Evolutionary conservation across 2,797 vertebrate species (phyloP).

Genomic region (Enteromius radiatus): DNA sequence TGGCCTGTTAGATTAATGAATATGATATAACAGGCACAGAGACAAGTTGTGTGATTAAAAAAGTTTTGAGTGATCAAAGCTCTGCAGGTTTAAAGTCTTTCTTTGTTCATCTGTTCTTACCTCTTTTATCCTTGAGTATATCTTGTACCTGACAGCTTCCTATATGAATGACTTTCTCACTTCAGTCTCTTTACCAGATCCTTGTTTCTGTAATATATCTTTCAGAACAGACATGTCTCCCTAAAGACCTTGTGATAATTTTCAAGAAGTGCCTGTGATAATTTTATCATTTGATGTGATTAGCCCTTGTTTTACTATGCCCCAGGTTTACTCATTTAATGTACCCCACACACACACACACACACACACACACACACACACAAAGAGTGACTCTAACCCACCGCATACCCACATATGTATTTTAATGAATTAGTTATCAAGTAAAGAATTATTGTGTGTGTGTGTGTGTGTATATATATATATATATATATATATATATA

Average conservation of each 20-base stretch:
- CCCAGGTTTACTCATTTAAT: slow-evolving; percentile 7
- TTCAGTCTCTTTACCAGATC: slow-evolving; percentile 28
- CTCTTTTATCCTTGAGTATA: slow-evolving; percentile 30
- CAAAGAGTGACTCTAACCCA: neutral
- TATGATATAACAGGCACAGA: slow-evolving; percentile 20
- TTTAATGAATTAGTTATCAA: neutral
- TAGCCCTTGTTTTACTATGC: slow-evolving; percentile 59
- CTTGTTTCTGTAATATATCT: slow-evolving; percentile 15
- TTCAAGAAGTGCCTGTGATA: slow-evolving; percentile 34
- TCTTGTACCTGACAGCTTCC: slow-evolving; percentile 31
- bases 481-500: too few relatives aligned
- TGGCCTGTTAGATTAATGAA: slow-evolving; percentile 29
- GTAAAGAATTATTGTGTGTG: neutral
- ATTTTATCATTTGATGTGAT: slow-evolving; percentile 56
- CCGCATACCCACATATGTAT: neutral
- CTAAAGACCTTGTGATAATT: slow-evolving; percentile 12
- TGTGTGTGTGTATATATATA: neutral
- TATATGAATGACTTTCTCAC: slow-evolving; percentile 16
- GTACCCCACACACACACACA: neutral
- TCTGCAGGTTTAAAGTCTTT: slow-evolving; percentile 35
- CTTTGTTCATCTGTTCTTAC: slow-evolving; percentile 30
- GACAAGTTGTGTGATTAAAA: slow-evolving; percentile 39
- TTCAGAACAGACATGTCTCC: slow-evolving; percentile 23
- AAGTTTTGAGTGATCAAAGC: slow-evolving; percentile 44
- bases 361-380: neutral